Conservation (phyloP, 1,140 invertebrate species). For the Phortica variegata region DNA sequence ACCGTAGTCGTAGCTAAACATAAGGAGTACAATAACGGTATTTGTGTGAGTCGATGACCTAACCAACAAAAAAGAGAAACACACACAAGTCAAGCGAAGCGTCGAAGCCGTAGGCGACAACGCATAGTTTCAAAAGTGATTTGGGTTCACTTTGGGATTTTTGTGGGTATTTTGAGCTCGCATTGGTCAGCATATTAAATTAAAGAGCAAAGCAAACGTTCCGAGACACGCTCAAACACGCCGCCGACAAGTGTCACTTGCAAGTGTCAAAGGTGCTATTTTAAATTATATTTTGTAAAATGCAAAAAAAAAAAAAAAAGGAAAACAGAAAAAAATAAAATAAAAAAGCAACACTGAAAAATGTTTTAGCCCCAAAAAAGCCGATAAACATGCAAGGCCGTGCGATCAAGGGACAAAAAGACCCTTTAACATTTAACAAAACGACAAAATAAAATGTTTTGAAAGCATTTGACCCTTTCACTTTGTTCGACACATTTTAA, state of each 20-base stretch:
- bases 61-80: too few species aligned
- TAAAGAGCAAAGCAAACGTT: slow-evolving; percentile 37
- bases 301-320: not conserved
- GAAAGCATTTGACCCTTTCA: too few species aligned
- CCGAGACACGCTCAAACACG: slow-evolving; percentile 9
- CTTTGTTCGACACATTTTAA: too few species aligned
- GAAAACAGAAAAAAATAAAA: slow-evolving; percentile 4
- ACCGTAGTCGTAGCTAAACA: too few species aligned
- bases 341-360: slow-evolving; percentile 15
- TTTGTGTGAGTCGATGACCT: slow-evolving; percentile 14
- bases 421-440: too few species aligned
- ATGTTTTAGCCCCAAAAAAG: slow-evolving; percentile 10
- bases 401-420: too few species aligned
- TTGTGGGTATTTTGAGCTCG: slow-evolving; percentile 3
- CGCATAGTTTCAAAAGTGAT: slow-evolving; percentile 54
- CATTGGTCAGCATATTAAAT: slow-evolving; percentile 51
- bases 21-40: too few species aligned
- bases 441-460: too few species aligned
- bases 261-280: slow-evolving; percentile 53
- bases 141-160: slow-evolving; percentile 49
- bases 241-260: slow-evolving; percentile 41
- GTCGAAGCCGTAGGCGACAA: slow-evolving; percentile 51
- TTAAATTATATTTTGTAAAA: slow-evolving; percentile 36
- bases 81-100: too few species aligned
- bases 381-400: too few species aligned